A percentile compares a stretch with the other conserved stretches of the same genome.
phyloP scores from a whole-genome alignment of 2,888 invertebrate genomes.

The Ctenicera cuprea region DNA sequence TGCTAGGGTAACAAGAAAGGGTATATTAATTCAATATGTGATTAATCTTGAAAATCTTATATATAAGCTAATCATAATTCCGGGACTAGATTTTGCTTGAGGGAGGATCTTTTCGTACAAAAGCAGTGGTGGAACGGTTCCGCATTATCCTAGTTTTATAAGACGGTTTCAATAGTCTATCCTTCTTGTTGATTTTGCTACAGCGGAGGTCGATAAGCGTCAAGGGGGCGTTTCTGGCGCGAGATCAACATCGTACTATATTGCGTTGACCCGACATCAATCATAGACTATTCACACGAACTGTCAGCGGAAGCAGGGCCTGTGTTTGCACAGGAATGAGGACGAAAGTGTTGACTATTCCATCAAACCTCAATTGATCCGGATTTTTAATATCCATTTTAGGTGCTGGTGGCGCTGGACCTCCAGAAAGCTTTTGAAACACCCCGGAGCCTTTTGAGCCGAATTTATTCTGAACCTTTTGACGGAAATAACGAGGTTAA shows the following conservation, averaged over 20 bases:
- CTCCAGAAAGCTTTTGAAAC: background rate
- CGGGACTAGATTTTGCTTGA: background rate
- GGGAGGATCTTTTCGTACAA: background rate
- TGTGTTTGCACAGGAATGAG: slow-evolving; percentile 46
- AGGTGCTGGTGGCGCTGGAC: slow-evolving; percentile 4
- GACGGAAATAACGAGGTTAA: slow-evolving; percentile 3
- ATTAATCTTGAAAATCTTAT: no score
- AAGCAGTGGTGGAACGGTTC: slow-evolving; percentile 4
- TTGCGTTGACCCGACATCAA: slow-evolving; percentile 54
- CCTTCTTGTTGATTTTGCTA: slow-evolving; percentile 44
- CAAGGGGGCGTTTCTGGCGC: slow-evolving; percentile 47
- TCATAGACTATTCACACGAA: slow-evolving; percentile 52
- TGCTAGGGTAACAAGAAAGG: no score
- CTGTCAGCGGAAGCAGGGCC: slow-evolving; percentile 48
- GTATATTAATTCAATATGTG: no score
- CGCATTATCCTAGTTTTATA: slow-evolving; percentile 40
- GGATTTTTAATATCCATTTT: slow-evolving; percentile 44
- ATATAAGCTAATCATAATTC: background rate
- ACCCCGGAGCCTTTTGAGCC: slow-evolving; percentile 1
- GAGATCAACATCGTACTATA: slow-evolving; percentile 49
- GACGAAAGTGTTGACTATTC: slow-evolving; percentile 47
- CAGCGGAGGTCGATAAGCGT: slow-evolving; percentile 46
- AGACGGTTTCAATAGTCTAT: slow-evolving; percentile 34
- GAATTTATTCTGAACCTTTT: slow-evolving; percentile 5
- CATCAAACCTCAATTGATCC: slow-evolving; percentile 43